phyloP scores from a whole-genome alignment of 2,797 vertebrate genomes.

The Manis javanica region DNA sequence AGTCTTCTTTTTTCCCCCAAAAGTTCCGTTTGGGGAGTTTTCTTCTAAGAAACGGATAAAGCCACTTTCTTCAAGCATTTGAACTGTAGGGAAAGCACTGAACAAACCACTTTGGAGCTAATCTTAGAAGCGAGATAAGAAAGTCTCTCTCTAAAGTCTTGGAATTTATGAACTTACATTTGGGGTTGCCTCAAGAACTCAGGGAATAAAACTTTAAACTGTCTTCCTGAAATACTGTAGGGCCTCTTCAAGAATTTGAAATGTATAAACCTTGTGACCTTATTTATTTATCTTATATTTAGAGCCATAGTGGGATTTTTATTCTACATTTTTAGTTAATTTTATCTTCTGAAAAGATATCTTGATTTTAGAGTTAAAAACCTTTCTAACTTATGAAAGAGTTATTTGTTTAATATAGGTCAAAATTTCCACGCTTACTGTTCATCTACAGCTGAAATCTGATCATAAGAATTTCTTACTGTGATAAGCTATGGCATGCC shows the following conservation, averaged over 20 bases:
- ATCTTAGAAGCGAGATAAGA: background rate
- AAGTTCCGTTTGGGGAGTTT: slow-evolving; percentile 40
- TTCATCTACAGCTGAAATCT: slow-evolving; percentile 10
- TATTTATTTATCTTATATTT: slow-evolving; percentile 76
- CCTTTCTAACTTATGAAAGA: slow-evolving; percentile 10
- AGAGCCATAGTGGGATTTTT: slow-evolving; percentile 62
- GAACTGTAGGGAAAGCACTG: slow-evolving; percentile 36
- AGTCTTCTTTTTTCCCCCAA: slow-evolving; percentile 35
- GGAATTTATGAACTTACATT: slow-evolving; percentile 45
- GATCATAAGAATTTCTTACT: background rate
- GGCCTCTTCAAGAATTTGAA: slow-evolving; percentile 63
- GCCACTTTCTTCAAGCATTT: slow-evolving; percentile 59
- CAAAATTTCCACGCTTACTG: background rate
- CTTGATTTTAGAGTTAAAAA: slow-evolving; percentile 57
- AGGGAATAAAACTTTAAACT: slow-evolving; percentile 79
- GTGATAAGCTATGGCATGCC: background rate
- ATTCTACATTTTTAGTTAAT: slow-evolving; percentile 58
- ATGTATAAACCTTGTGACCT: slow-evolving; percentile 60
- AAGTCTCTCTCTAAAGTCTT: slow-evolving; percentile 51
- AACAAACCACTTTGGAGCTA: slow-evolving; percentile 37
- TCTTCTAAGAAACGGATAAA: slow-evolving; percentile 61
- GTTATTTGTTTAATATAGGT: slow-evolving; percentile 20
- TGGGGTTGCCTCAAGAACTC: slow-evolving; percentile 75
- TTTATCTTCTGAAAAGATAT: background rate
- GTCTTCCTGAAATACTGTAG: slow-evolving; percentile 70